These are phyloP conservation scores for Mormyrus proboscirostris DNA, from an alignment of 2,797 vertebrate species.

Conservation along the genomic window DNA sequence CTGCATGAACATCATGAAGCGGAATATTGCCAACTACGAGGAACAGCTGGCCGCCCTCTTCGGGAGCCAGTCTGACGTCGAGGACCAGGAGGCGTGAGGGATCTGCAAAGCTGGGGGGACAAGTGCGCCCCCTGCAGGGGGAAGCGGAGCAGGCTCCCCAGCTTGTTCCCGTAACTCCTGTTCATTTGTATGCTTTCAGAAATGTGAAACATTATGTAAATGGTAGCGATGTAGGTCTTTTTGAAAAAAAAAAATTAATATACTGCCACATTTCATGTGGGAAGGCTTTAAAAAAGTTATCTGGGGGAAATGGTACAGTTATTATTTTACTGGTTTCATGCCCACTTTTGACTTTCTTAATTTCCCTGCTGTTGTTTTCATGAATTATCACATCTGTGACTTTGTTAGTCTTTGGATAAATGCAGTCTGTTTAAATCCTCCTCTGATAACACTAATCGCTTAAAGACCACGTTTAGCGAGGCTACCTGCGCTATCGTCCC, in stretches of 20 bases:
- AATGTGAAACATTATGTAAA: constrained; percentile 11
- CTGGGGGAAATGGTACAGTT: background rate
- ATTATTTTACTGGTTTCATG: constrained; percentile 9
- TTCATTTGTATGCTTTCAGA: constrained; percentile 9
- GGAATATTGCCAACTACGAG: constrained; percentile 88
- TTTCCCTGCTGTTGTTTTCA: background rate
- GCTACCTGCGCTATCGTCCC: background rate
- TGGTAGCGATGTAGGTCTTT: background rate
- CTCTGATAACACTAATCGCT: background rate
- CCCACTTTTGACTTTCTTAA: background rate
- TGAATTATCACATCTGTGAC: background rate
- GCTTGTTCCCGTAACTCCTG: background rate
- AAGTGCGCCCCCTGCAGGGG: too few species aligned
- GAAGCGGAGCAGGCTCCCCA: background rate
- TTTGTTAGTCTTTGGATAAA: background rate
- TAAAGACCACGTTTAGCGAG: background rate
- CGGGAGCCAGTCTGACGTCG: constrained; percentile 42
- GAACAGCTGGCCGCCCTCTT: constrained; percentile 89
- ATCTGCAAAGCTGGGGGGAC: background rate
- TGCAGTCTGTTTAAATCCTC: background rate
- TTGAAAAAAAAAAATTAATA: background rate
- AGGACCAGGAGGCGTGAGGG: background rate
- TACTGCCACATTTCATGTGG: constrained; percentile 1
- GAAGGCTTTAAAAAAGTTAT: background rate
- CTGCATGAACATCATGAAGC: constrained; percentile 97